Base-by-base conservation (phyloP, 2,797 vertebrate species). In the Falco peregrinus region DNA sequence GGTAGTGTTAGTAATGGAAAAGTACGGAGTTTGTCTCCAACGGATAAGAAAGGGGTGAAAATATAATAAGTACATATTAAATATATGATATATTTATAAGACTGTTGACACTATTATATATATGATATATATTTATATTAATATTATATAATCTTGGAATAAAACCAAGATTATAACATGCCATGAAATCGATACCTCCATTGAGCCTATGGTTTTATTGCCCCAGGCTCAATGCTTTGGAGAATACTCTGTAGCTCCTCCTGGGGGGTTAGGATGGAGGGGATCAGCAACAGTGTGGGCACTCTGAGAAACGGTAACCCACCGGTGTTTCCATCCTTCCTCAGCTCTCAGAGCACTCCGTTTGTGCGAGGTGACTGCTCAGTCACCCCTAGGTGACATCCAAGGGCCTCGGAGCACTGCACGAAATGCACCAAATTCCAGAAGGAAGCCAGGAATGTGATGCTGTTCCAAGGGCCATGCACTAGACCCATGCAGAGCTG, bases 361-460 rank as follows among this genome's bases (percentile, higher is more conserved):
- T 48, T 77, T 90, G 74, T 26, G n/a, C 0, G 0, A 88, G 67
- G 67, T 0, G 14, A 86, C 67, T 79, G 56, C 81, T 77, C 53
- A 69, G 84, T 92, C 90, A 92, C 70, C 70, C 48, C 67, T 2
- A 5, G 25, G 59, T 35, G 10, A 77, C 89, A 37, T 37, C 78
- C 64, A 63, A 39, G 47, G 37, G 84, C 28, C 41, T 89, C 6
- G 2, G 37, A 60, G 87, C 20, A 41, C 67, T 15, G 48, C 39
- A 60, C 0, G 1, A 93, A 95, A 79, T 43, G 31, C 88, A 87
- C 31, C 0, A 0, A 74, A 95, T 94, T 95, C 89, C 92, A 93
- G 56, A 13, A 93, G 45, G 60, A 93, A 70, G 75, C 28, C 75
- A 43, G 75, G 71, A 93, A 95, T 94, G 63, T 57, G 71, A 89